Conservation (phyloP, 2,113 vertebrate genomes). For the Mesembrinibis cayennensis region DNA sequence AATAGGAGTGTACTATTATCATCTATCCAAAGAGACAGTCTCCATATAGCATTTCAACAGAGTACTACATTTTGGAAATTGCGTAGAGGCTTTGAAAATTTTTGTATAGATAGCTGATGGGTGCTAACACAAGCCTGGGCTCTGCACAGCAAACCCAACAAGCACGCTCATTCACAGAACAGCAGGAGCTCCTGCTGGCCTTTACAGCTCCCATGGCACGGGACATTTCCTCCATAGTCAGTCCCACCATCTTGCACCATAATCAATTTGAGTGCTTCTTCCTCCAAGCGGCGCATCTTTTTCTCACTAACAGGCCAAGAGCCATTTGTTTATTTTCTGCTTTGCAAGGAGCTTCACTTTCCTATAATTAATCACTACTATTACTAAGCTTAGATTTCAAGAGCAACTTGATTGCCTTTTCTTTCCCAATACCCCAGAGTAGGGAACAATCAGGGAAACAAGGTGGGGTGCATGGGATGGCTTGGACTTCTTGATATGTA, state of each 20-base stretch:
- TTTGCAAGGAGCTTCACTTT: not conserved
- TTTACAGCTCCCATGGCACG: not conserved
- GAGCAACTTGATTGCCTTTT: fast-evolving
- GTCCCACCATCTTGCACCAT: not conserved
- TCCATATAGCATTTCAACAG: conserved; percentile 61
- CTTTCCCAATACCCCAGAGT: too few relatives aligned
- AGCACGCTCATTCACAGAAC: not conserved
- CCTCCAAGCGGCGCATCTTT: not conserved
- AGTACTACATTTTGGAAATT: not conserved
- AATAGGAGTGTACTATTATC: conserved; percentile 71
- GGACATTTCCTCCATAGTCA: not conserved
- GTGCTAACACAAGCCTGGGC: not conserved
- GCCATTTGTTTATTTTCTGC: not conserved
- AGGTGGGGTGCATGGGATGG: fast-evolving
- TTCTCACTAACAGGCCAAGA: not conserved
- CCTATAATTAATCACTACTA: not conserved
- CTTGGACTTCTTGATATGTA: not conserved
- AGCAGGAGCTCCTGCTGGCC: not conserved
- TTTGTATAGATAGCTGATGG: not conserved
- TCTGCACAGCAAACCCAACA: not conserved
- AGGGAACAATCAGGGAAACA: not conserved
- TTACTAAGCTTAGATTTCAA: not conserved
- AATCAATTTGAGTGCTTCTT: not conserved
- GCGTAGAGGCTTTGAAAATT: not conserved
- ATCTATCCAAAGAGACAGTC: conserved; percentile 70